Evolutionary conservation across 2,113 vertebrate genomes (phyloP).

Genomic region (Platysteira castanea): DNA sequence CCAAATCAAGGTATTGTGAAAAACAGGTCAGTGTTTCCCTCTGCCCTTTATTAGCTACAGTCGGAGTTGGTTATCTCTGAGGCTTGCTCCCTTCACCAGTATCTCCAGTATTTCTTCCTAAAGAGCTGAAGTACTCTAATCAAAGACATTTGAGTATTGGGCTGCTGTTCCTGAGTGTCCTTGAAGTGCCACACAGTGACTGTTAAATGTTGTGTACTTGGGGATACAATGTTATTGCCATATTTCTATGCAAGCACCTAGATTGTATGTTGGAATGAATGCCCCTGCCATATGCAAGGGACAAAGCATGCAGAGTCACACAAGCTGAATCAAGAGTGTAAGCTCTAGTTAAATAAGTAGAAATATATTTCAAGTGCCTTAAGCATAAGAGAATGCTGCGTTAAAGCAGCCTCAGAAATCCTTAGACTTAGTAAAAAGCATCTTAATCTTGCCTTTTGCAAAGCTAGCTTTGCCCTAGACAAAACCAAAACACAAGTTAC

Average conservation of each 20-base stretch:
- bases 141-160: background rate
- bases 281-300: too few relatives aligned
- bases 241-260: background rate
- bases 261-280: too few relatives aligned
- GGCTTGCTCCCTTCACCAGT: background rate
- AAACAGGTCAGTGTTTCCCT: background rate
- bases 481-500: too few relatives aligned
- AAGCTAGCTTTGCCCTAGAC: too few relatives aligned
- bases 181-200: background rate
- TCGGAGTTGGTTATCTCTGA: background rate
- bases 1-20: background rate
- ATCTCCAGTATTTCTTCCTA: background rate
- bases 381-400: too few relatives aligned
- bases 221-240: background rate
- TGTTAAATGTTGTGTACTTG: background rate
- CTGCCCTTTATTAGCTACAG: background rate
- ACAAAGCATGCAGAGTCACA: too few relatives aligned
- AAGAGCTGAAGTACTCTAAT: background rate
- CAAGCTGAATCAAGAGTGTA: too few relatives aligned
- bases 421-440: too few relatives aligned
- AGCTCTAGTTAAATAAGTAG: too few relatives aligned
- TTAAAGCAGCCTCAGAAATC: too few relatives aligned
- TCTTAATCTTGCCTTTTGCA: too few relatives aligned
- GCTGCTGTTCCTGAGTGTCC: background rate
- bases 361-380: too few relatives aligned